A percentile compares a stretch with the other conserved stretches of the same genome.
phyloP scores from a whole-genome alignment of 2,888 invertebrate genomes.

The Choreutis nemorana region DNA sequence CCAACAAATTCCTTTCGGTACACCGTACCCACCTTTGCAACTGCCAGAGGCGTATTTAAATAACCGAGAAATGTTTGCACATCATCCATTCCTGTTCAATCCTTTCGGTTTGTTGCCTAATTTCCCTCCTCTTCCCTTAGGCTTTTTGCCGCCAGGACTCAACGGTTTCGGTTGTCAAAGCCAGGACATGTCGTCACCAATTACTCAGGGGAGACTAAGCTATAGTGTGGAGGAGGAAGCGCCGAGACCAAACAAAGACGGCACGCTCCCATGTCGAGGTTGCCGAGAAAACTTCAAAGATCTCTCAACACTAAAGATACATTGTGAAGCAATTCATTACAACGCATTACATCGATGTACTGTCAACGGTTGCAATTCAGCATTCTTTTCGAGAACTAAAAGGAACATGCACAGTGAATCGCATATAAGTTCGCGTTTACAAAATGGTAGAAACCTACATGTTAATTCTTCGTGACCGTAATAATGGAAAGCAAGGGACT shows the following conservation, averaged over 20 bases:
- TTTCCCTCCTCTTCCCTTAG: conserved; percentile 50
- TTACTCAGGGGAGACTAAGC: conserved; percentile 45
- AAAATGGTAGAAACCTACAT: conserved; percentile 35
- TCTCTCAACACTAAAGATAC: conserved; percentile 71
- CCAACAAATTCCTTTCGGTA: conserved; percentile 32
- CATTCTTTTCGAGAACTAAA: conserved; percentile 80
- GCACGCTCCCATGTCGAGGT: conserved; percentile 73
- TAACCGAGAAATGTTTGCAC: conserved; percentile 46
- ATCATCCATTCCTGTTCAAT: conserved; percentile 53
- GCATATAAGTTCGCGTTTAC: conserved; percentile 59
- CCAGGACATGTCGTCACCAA: conserved; percentile 39
- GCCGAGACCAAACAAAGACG: conserved; percentile 71
- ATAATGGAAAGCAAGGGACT: conserved; percentile 32
- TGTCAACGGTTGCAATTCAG: conserved; percentile 78
- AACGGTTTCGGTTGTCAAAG: conserved; percentile 47
- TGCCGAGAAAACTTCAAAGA: conserved; percentile 73
- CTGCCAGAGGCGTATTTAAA: conserved; percentile 46
- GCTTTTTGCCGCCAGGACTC: conserved; percentile 49
- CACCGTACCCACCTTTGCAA: conserved; percentile 41
- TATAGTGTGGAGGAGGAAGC: conserved; percentile 74
- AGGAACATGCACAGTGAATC: conserved; percentile 80
- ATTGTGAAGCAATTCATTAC: conserved; percentile 74
- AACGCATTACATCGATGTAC: conserved; percentile 78
- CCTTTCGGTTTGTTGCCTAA: conserved; percentile 59
- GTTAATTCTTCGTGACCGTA: conserved; percentile 40